Evolutionary conservation across 2,888 invertebrate genomes (phyloP), one percentile per base, ranked within the genome.

Genomic region (Rotaria magnacalcarata): DNA sequence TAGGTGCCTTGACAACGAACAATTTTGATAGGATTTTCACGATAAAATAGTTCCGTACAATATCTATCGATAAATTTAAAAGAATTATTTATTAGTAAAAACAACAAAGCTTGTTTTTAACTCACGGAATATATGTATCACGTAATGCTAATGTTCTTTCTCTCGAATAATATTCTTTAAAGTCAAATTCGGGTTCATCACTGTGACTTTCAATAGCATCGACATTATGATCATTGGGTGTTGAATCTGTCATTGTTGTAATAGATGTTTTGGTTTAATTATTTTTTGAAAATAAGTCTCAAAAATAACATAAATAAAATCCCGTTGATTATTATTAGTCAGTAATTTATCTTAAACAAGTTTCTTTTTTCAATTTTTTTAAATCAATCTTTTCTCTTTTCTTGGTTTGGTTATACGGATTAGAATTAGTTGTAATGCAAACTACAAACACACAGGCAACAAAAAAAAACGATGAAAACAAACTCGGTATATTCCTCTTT

Each of bases 41-140:
- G 94, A 93, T 95, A 98, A 92, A 97, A 99, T 87, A 97, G 92
- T 91, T 96, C 95, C 90, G 97, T 97, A 43, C 96, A 95, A 10
- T 43, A 43, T 21, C 75, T 75, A 43, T 58, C 4, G n/a, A 24
- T 8, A 24, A 24, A n/a, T 10, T 10, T 0, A 47, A 47, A 47
- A 47, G 4, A 47, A 47, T 11, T 34, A 34, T 34, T 34, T 34
- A 34, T 34, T 34, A 34, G 34, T 34, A 34, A 34, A 34, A 34
- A 34, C n/a, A 2, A 34, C 34, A 34, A 34, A 34, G 34, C 2
- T 34, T 34, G 34, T 34, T n/a, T 21, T 75, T 75, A 41, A 75
- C 75, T 75, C 21, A 75, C 75, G 75, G 75, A 19, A 75, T 75
- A 75, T 75, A 75, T 43, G 8, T 16, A 43, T 75, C 41, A 24